Base-by-base conservation (phyloP, 2,113 vertebrate genomes). In the Tragelaphus scriptus region DNA sequence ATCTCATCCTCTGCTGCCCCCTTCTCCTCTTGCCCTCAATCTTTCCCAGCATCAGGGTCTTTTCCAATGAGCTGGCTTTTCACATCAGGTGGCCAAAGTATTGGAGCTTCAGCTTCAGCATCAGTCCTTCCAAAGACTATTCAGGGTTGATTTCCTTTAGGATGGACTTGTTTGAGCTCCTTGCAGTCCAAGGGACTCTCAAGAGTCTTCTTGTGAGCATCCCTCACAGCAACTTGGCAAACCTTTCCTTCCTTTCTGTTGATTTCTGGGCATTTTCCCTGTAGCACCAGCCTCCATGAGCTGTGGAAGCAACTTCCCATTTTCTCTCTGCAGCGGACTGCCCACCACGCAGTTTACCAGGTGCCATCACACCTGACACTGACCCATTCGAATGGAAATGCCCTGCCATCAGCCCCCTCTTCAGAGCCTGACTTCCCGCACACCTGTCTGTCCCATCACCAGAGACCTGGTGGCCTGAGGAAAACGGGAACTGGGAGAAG, bases 181-280 rank as follows among this genome's bases (percentile, higher is more conserved):
- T 36, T 71, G n/a, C n/a, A 36, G n/a, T 36, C 65, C 65, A 36
- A 36, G n/a, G n/a, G n/a, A 71, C 65, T 23, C 65, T 71, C 63
- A 36, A 71, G 19, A 71, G n/a, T 71, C 65, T 36, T 11, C 65
- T 71, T 17, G 1, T 36, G 65, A 71, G n/a, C 65, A 36, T 36
- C n/a, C 65, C n/a, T 71, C n/a, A 21, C 65, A 71, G 84, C 55
- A 87, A 55, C n/a, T 65, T 79, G 53, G 63, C 95, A 94, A 82
- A 79, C 26, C 40, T 96, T 28, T 26, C 32, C 44, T 91, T 79
- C 82, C 81, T 12, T 19, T 71, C 19, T 16, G 4, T 5, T 71
- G n/a, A 82, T 23, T 85, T 81, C 7, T 80, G 7, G 3, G 80
- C 53, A 17, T 63, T n/a, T 32, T 85, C 63, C 17, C 12, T 6